These are phyloP conservation scores for Pteronotus mesoamericanus DNA, from an alignment of 2,797 vertebrate genomes.

Conservation along the genomic window DNA sequence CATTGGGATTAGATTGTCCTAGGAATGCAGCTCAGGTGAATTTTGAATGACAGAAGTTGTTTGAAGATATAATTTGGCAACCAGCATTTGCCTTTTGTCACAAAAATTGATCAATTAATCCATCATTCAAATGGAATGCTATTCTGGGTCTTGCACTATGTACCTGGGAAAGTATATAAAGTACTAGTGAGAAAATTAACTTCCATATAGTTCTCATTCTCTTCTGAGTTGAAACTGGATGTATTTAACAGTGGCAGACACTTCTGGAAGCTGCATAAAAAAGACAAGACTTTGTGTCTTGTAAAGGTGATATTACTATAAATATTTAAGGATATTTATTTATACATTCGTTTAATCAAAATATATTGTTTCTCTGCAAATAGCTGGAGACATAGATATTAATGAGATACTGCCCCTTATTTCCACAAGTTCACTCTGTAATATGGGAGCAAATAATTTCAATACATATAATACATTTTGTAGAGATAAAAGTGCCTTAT, in stretches of 20 bases:
- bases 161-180: neutral
- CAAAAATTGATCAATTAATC: conserved; percentile 42
- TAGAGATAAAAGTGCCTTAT: neutral
- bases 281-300: neutral
- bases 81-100: neutral
- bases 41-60: conserved; percentile 33
- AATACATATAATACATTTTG: neutral
- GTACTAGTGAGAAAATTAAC: neutral
- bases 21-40: neutral
- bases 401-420: neutral
- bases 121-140: neutral
- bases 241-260: neutral
- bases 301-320: neutral
- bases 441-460: neutral
- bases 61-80: conserved; percentile 34
- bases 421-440: neutral
- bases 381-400: neutral
- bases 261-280: neutral
- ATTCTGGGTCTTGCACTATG: neutral
- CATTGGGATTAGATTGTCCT: neutral
- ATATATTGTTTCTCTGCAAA: neutral
- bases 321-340: neutral
- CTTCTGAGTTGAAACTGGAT: neutral
- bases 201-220: neutral
- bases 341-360: neutral